A percentile compares a stretch with the other conserved stretches of the same genome.
Conservation (phyloP, 2,888 invertebrate species). For the Eristalis arbustorum region DNA sequence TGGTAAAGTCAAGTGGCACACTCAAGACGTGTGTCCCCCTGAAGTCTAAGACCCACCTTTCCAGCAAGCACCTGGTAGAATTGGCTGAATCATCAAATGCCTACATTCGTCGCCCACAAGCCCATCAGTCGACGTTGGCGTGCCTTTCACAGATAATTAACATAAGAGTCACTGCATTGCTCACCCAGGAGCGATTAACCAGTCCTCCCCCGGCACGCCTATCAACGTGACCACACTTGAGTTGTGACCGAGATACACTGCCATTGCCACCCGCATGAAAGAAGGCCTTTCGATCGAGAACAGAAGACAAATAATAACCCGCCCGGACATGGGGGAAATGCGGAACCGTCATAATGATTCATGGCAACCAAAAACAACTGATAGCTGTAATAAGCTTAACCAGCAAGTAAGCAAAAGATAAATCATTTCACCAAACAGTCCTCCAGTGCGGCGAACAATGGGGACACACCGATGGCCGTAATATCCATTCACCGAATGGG, state of each 20-base stretch:
- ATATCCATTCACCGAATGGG: neutral
- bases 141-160: neutral
- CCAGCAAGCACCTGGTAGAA: too few species aligned
- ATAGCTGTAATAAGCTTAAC: conserved; percentile 3
- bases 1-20: too few species aligned
- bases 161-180: neutral
- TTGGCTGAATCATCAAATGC: neutral
- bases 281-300: neutral
- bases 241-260: neutral
- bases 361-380: neutral
- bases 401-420: conserved; percentile 6
- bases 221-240: neutral
- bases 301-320: neutral
- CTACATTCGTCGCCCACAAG: neutral
- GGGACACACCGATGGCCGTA: neutral
- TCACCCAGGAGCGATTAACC: neutral
- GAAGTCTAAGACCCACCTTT: too few species aligned
- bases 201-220: neutral
- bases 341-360: neutral
- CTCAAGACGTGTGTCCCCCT: too few species aligned
- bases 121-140: neutral
- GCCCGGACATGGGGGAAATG: neutral
- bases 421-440: conserved; percentile 15
- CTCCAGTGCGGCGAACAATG: neutral
- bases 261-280: neutral